Conservation (phyloP, 2,113 vertebrate genomes). For the Amblyornis subalaris region DNA sequence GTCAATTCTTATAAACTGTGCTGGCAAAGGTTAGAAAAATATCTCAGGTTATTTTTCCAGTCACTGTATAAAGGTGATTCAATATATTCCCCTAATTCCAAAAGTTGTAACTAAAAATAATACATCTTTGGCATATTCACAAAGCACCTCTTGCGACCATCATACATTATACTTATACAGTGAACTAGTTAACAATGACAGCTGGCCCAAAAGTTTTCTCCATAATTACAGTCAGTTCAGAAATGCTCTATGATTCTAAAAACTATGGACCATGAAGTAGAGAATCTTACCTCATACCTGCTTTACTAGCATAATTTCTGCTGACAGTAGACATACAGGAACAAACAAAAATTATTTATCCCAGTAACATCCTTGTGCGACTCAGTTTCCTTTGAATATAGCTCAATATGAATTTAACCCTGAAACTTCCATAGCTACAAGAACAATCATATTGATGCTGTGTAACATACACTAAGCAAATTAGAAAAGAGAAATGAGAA, state of each 20-base stretch:
- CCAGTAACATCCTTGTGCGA: background rate
- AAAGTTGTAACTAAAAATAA: background rate
- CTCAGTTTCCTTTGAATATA: background rate
- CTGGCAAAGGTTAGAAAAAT: background rate
- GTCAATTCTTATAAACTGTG: background rate
- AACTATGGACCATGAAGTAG: background rate
- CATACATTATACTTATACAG: background rate
- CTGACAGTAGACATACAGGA: background rate
- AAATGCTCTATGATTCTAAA: background rate
- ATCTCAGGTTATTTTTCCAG: background rate
- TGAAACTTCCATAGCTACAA: background rate
- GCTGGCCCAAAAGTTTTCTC: background rate
- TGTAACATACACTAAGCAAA: background rate
- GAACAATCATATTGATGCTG: background rate
- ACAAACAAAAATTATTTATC: background rate
- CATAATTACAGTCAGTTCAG: background rate
- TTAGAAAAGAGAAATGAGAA: background rate
- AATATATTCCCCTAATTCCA: background rate
- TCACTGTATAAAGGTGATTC: background rate
- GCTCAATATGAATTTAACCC: background rate
- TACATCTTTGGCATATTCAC: background rate
- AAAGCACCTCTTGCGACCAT: background rate
- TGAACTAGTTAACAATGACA: background rate
- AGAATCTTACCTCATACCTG: background rate
- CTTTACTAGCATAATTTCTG: background rate